Percentiles rank a stretch among this genome's conserved stretches.
Conservation (phyloP, 37 sponge, comb jelly and placozoan genomes). For the Beroe forskalii region DNA sequence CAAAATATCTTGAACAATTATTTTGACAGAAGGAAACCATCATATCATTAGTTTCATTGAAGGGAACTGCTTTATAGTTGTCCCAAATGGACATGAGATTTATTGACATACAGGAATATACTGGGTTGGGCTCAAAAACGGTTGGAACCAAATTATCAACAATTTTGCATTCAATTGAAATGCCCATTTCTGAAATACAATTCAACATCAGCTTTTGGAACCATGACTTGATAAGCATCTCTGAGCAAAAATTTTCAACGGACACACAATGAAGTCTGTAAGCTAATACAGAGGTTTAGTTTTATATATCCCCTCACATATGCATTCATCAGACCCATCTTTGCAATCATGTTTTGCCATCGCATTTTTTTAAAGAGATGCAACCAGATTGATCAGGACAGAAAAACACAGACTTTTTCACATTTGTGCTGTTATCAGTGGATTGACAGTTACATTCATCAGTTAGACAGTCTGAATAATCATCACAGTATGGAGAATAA, state of each 20-base stretch:
- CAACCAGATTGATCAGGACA: neutral
- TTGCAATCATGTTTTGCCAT: neutral
- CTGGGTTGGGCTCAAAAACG: too few species aligned
- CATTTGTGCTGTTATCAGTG: too few species aligned
- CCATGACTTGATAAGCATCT: too few species aligned
- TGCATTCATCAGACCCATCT: neutral
- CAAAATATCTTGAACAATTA: neutral
- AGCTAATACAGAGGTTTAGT: neutral
- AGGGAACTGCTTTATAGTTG: too few species aligned
- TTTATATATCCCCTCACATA: neutral
- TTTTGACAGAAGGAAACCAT: neutral
- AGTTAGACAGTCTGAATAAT: neutral
- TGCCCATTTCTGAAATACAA: too few species aligned
- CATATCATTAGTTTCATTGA: too few species aligned
- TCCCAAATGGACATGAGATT: too few species aligned
- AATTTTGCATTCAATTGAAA: too few species aligned
- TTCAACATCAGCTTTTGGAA: too few species aligned
- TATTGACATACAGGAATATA: too few species aligned
- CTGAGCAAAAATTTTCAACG: neutral
- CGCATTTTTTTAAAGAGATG: neutral
- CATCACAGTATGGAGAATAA: neutral
- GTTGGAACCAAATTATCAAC: too few species aligned
- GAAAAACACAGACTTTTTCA: neutral
- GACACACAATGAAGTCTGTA: neutral
- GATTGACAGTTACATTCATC: neutral